A percentile compares a stretch with the other conserved stretches of the same genome.
Conservation (phyloP, 2,888 invertebrate species). For the Eretmocerus hayati region DNA sequence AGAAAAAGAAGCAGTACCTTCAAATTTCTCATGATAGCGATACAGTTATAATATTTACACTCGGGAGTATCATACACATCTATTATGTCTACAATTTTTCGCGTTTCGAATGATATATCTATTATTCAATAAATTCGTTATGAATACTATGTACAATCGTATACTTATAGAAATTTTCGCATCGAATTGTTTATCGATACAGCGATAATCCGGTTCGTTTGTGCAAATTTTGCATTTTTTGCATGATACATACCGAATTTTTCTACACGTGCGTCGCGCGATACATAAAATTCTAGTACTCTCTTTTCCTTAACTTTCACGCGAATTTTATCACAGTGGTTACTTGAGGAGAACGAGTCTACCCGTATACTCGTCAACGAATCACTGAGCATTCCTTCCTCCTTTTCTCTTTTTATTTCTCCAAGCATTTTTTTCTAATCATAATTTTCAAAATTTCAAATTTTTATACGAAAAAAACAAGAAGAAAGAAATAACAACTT, state of each 20-base stretch:
- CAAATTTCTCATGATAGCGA: slow-evolving; percentile 1
- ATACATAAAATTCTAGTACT: slow-evolving; percentile 13
- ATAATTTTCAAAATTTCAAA: no score
- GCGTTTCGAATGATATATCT: slow-evolving; percentile 11
- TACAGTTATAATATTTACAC: slow-evolving; percentile 21
- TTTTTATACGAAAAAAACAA: slow-evolving; percentile 6
- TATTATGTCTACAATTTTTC: slow-evolving; percentile 22
- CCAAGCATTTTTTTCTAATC: not conserved
- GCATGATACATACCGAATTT: not conserved
- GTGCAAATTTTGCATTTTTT: not conserved
- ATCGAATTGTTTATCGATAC: slow-evolving; percentile 1
- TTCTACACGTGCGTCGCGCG: slow-evolving; percentile 1
- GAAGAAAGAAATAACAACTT: not conserved
- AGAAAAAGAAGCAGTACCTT: slow-evolving; percentile 4
- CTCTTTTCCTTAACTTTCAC: slow-evolving; percentile 18
- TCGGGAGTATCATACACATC: slow-evolving; percentile 24
- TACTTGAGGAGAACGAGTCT: slow-evolving; percentile 36
- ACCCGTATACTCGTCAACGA: slow-evolving; percentile 31
- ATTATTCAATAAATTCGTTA: not conserved
- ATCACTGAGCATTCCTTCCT: slow-evolving; percentile 26
- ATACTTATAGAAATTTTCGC: slow-evolving; percentile 17
- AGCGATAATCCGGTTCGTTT: slow-evolving; percentile 10
- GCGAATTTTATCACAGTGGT: slow-evolving; percentile 35
- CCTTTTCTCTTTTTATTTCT: not conserved
- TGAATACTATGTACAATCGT: slow-evolving; percentile 27